phyloP scores from a whole-genome alignment of 2,797 vertebrate species.

The Furcifer pardalis region DNA sequence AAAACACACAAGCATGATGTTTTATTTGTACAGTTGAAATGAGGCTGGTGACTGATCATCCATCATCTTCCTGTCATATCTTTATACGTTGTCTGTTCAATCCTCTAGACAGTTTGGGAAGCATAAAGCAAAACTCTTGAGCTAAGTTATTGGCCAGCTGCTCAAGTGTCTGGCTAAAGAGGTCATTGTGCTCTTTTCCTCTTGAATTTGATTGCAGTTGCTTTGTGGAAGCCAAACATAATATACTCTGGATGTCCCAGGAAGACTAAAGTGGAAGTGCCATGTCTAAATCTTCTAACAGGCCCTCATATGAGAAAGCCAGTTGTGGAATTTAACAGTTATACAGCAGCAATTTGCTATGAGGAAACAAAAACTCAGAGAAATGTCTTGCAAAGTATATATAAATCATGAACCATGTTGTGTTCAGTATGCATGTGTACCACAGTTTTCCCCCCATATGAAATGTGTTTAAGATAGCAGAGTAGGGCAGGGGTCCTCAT shows the following conservation, averaged over 20 bases:
- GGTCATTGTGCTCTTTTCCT: slow-evolving; percentile 82
- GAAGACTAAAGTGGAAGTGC: slow-evolving; percentile 78
- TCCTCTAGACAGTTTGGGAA: slow-evolving; percentile 79
- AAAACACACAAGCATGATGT: slow-evolving; percentile 84
- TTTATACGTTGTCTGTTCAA: slow-evolving; percentile 84
- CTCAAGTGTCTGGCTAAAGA: slow-evolving; percentile 84
- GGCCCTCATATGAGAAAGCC: slow-evolving; percentile 50
- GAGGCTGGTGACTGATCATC: slow-evolving; percentile 87
- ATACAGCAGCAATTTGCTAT: slow-evolving; percentile 7
- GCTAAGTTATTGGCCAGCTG: slow-evolving; percentile 93
- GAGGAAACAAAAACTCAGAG: not conserved
- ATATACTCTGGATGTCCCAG: slow-evolving; percentile 80
- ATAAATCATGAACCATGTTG: not conserved
- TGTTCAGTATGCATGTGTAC: not conserved
- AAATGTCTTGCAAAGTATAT: not conserved
- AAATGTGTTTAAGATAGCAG: not conserved
- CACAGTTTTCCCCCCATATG: not conserved
- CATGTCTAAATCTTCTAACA: slow-evolving; percentile 84
- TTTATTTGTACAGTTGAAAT: slow-evolving; percentile 88
- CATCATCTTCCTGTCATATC: slow-evolving; percentile 88
- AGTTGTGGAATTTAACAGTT: not conserved
- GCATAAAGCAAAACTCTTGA: slow-evolving; percentile 80
- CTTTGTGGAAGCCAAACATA: slow-evolving; percentile 83
- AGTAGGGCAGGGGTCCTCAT: too few species aligned
- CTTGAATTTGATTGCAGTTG: slow-evolving; percentile 80